Conservation (phyloP, 2,888 invertebrate species). For the Dusona sp. region DNA sequence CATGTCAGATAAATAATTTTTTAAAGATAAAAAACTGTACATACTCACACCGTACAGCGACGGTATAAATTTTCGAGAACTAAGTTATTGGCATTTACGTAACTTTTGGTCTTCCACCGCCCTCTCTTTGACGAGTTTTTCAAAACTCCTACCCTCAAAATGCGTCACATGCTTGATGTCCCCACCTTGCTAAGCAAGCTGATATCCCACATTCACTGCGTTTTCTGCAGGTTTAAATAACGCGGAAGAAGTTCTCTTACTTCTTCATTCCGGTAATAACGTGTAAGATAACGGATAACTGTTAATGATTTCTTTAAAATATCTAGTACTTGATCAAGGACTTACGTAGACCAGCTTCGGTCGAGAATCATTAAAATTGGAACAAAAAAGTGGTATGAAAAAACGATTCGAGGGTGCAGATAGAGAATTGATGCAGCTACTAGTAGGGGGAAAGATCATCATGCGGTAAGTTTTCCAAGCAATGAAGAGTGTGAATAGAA, state of each 20-base stretch:
- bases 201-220: no score
- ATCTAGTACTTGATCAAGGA: neutral
- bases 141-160: neutral
- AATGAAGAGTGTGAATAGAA: neutral
- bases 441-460: neutral
- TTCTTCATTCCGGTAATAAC: neutral
- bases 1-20: no score
- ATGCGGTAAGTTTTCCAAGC: neutral
- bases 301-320: neutral
- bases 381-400: neutral
- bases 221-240: neutral
- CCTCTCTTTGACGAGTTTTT: neutral
- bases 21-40: no score
- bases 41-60: no score
- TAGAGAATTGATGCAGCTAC: neutral
- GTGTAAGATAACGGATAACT: neutral
- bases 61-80: no score
- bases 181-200: neutral
- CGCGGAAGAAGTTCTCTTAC: neutral
- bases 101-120: no score
- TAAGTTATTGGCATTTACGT: no score
- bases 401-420: neutral
- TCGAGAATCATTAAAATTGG: neutral
- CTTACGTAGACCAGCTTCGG: neutral
- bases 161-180: neutral